Percentiles rank a stretch among this genome's conserved stretches.
phyloP scores from a whole-genome alignment of 1,140 invertebrate genomes.

The Coelopa frigida region DNA sequence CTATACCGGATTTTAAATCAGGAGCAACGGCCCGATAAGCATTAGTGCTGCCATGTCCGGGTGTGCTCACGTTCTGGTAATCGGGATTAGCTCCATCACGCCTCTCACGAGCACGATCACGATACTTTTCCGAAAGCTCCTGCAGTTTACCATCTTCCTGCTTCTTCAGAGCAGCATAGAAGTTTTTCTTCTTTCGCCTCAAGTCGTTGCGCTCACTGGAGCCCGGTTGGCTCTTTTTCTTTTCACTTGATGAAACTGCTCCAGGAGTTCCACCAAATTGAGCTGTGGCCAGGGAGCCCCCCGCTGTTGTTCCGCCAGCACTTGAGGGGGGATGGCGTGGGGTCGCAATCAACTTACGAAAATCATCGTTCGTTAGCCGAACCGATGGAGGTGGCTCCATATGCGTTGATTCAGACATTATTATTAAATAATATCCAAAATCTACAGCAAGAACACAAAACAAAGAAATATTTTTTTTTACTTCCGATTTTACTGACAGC shows the following conservation, averaged over 20 bases:
- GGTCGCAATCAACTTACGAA: constrained; percentile 91
- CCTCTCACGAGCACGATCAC: constrained; percentile 88
- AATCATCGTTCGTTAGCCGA: constrained; percentile 92
- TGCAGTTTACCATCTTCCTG: constrained; percentile 94
- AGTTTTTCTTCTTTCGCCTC: constrained; percentile 78
- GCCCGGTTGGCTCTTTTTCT: constrained; percentile 44
- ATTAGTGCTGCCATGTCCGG: constrained; percentile 54
- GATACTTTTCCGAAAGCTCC: constrained; percentile 90
- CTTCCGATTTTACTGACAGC: no score
- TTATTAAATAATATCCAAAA: no score
- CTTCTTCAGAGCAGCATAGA: constrained; percentile 90
- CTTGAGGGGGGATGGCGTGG: constrained; percentile 58
- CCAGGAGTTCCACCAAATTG: constrained; percentile 39
- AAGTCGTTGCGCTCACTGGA: constrained; percentile 59
- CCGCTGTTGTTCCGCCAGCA: constrained; percentile 44
- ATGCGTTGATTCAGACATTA: constrained; percentile 32
- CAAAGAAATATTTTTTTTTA: no score
- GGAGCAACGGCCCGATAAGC: constrained; percentile 93
- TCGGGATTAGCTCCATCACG: constrained; percentile 78
- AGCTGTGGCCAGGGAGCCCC: constrained; percentile 41
- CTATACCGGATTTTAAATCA: constrained; percentile 85
- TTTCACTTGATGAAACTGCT: constrained; percentile 48
- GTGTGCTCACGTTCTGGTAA: constrained; percentile 75
- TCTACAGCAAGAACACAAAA: no score
- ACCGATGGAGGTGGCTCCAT: constrained; percentile 50